Evolutionary conservation across 2,113 vertebrate genomes (phyloP), one percentile per base, ranked within the genome.

Genomic region (Smithornis capensis): DNA sequence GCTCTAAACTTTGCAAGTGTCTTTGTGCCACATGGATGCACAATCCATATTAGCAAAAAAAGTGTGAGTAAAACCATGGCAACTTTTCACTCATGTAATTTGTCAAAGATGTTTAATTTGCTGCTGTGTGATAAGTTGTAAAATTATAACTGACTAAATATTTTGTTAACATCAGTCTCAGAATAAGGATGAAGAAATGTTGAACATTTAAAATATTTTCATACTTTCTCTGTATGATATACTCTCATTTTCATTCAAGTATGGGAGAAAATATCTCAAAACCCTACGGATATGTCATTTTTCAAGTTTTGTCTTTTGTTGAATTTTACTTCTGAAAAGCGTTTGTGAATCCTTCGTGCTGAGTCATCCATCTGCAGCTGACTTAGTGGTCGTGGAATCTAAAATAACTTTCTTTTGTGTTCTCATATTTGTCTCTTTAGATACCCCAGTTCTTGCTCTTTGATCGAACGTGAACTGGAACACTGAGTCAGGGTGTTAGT

Each of bases 71-170:
- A 89, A 91, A 45, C 83, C 71, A 65, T 35, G 29, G 71, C 50
- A 95, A 70, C 71, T 83, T 78, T 71, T 64, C 27, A 84, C 40
- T 83, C 22, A 4, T 25, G 38, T 38, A 19, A n/a, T 73, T 91
- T 94, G 53, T 53, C 92, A 89, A 86, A 96, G 62, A 50, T 40
- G 33, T 52, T 92, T 40, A 52, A 24, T 81, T 95, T 96, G 42
- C 55, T 74, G 27, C 49, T 49, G 19, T n/a, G 49, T 35, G 52
- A 4, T 23, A 87, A 67, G n/a, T 25, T 47, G n/a, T 38, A 81
- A 76, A 81, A 84, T 38, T 65, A 18, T 5, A 74, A 55, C 40
- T 4, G 1, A 47, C 16, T 62, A 62, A 90, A 50, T 88, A 80
- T 65, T 91, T 88, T 90, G 9, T 42, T 90, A 55, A 4, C 4